These are phyloP conservation scores for Reticulitermes lucifugus DNA, from an alignment of 2,888 invertebrate genomes.

Conservation along the genomic window DNA sequence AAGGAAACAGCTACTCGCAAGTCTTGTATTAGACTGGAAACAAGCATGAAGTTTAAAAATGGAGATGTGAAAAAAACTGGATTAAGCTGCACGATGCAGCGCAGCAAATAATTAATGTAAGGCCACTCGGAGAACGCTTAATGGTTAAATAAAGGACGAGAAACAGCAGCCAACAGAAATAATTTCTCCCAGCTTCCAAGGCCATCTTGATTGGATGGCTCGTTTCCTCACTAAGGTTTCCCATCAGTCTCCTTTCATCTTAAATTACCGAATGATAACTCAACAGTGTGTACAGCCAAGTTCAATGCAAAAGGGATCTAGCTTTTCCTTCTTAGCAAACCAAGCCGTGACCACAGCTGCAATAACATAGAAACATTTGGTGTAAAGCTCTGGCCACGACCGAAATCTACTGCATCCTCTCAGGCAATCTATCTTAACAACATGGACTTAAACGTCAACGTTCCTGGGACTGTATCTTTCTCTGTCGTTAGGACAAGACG, in stretches of 20 bases:
- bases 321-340: background rate
- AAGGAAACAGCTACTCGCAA: background rate
- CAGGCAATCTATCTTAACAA: too few species aligned
- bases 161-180: slow-evolving; percentile 19
- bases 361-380: background rate
- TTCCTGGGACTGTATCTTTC: too few species aligned
- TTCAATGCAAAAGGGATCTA: background rate
- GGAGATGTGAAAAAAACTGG: background rate
- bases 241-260: slow-evolving; percentile 30
- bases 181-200: slow-evolving; percentile 29
- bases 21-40: slow-evolving; percentile 2
- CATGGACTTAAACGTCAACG: too few species aligned
- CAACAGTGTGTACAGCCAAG: slow-evolving; percentile 1
- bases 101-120: slow-evolving; percentile 23
- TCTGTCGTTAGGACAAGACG: too few species aligned
- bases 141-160: slow-evolving; percentile 27
- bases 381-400: background rate
- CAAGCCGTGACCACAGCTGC: background rate
- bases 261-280: slow-evolving; percentile 37
- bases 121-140: slow-evolving; percentile 12
- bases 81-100: slow-evolving; percentile 14
- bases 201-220: slow-evolving; percentile 30
- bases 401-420: too few species aligned
- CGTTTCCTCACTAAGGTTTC: slow-evolving; percentile 21
- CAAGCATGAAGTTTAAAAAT: background rate